Evolutionary conservation across 2,113 vertebrate genomes (phyloP).

Genomic region (Alouatta palliata): DNA sequence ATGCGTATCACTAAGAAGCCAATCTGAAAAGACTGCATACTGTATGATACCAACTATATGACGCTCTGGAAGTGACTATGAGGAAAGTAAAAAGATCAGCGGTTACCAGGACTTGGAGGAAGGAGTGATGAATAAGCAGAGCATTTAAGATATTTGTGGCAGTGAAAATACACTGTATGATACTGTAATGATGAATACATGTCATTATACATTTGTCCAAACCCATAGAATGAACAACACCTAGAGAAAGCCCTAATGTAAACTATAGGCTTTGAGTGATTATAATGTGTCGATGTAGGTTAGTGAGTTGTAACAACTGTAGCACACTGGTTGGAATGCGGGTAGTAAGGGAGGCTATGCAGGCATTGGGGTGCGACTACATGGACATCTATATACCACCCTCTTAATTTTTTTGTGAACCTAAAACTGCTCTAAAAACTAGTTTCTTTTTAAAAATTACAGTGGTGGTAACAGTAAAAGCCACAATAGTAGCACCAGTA

Average conservation of each 20-base stretch:
- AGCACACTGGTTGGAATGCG: accelerated
- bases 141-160: neutral
- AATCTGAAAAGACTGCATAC: neutral
- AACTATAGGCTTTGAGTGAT: neutral
- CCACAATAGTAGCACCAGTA: neutral
- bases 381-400: neutral
- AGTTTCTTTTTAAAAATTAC: neutral
- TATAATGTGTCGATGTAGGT: neutral
- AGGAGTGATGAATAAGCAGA: neutral
- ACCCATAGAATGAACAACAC: neutral
- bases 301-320: neutral
- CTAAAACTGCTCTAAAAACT: neutral
- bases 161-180: neutral
- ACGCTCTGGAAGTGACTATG: constrained; percentile 2
- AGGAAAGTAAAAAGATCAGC: neutral
- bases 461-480: too few relatives aligned
- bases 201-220: neutral
- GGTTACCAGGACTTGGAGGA: neutral
- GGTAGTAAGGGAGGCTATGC: neutral
- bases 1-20: neutral
- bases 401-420: neutral
- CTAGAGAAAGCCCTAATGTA: neutral
- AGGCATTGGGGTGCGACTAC: too few relatives aligned
- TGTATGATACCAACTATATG: neutral
- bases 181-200: neutral